phyloP scores from a whole-genome alignment of 2,113 vertebrate species.

The Trichomycterus rosablanca region DNA sequence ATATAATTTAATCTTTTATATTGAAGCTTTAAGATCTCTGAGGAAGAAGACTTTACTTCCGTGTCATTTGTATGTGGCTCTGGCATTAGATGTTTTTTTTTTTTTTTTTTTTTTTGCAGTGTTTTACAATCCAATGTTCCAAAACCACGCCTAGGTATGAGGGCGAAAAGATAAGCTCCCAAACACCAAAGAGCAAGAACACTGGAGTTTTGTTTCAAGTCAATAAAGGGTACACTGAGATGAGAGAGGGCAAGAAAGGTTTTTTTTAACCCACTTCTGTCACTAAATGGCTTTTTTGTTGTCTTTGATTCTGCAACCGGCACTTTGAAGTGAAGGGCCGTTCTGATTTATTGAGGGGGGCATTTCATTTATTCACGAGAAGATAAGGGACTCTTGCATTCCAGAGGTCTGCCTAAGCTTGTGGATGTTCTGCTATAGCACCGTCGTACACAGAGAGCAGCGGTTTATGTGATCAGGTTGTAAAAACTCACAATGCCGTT shows the following conservation, averaged over 20 bases:
- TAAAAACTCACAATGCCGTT: conserved; percentile 72
- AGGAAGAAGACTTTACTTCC: neutral
- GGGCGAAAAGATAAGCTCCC: conserved; percentile 17
- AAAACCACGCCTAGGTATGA: conserved; percentile 11
- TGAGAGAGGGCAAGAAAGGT: conserved; percentile 24
- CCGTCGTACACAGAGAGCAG: too few species aligned
- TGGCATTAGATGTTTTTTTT: neutral
- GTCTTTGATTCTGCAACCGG: conserved; percentile 32
- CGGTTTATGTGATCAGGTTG: too few species aligned
- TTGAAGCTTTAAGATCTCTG: neutral
- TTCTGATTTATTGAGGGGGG: conserved; percentile 35
- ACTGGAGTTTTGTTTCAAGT: conserved; percentile 11
- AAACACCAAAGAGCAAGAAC: conserved; percentile 15
- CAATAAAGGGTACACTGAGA: conserved; percentile 26
- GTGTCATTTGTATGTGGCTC: neutral
- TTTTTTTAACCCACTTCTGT: conserved; percentile 28
- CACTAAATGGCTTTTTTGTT: conserved; percentile 18
- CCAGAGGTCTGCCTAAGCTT: conserved; percentile 13
- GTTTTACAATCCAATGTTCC: conserved; percentile 9
- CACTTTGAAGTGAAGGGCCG: conserved; percentile 42
- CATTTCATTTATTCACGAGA: conserved; percentile 37
- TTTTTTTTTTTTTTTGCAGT: neutral
- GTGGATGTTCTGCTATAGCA: conserved; percentile 8
- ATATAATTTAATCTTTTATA: neutral
- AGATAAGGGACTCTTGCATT: conserved; percentile 45